phyloP scores from a whole-genome alignment of 2,113 vertebrate species.

The Zeus faber region DNA sequence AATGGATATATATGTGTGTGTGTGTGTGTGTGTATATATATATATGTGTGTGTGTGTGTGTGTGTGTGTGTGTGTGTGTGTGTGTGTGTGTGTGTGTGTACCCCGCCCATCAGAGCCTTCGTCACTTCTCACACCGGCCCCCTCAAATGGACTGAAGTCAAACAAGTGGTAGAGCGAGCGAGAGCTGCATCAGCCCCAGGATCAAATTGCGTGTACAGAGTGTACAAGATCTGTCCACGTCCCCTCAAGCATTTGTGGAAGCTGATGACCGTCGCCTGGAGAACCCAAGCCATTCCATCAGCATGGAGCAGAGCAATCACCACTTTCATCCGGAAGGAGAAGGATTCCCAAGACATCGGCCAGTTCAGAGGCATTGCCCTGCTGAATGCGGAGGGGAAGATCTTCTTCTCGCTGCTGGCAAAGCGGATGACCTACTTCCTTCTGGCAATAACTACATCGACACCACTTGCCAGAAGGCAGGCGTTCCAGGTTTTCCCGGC shows the following conservation, averaged over 20 bases:
- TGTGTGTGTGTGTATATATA: neutral
- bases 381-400: too few species aligned
- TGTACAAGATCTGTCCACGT: neutral
- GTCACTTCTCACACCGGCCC: too few species aligned
- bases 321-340: constrained; percentile 5
- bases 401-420: constrained; percentile 5
- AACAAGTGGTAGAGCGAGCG: too few species aligned
- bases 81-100: neutral
- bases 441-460: neutral
- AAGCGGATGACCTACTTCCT: neutral
- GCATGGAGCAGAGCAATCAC: neutral
- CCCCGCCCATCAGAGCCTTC: constrained; percentile 36
- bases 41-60: constrained; percentile 4
- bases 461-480: constrained; percentile 10
- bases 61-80: neutral
- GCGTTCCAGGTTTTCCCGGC: too few species aligned
- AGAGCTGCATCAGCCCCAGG: too few species aligned
- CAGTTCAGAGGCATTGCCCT: constrained; percentile 12
- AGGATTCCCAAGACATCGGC: constrained; percentile 3
- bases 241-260: neutral
- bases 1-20: constrained; percentile 64
- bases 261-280: constrained; percentile 1
- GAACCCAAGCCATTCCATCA: too few species aligned
- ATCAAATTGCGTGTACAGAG: too few species aligned
- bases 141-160: too few species aligned